Base-by-base conservation (phyloP, 2,797 vertebrate genomes). In the Cuniculus paca region DNA sequence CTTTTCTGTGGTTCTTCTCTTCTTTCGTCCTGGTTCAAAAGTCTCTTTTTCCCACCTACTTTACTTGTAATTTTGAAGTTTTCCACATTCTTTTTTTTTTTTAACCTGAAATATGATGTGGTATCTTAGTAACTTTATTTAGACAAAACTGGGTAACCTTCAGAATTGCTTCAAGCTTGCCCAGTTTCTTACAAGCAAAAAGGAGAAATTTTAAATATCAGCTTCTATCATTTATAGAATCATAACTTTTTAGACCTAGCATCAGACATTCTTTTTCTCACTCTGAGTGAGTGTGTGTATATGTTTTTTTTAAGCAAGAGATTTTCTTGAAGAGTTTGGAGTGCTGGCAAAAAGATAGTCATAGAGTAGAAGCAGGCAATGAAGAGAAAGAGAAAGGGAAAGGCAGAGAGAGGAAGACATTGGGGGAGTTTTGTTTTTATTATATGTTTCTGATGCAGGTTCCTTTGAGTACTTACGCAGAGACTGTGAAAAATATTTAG, bases 171-270 rank as follows among this genome's bases (percentile, higher is more conserved):
- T 78, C 34, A 81, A 87, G 70, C 54, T 72, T 61, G 28, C 24
- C 36, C 4, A 34, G 9, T 36, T 45, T 89, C 77, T 95, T 52
- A 58, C 52, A 89, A 95, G 81, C 80, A 68, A 77, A 94, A 96
- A 97, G 89, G 36, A 77, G 13, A 90, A 56, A 86, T 93, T 95
- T 96, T 95, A 93, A 96, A 87, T 91, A 94, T 95, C 58, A 96
- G 45, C 2, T 89, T 94, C 50, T 84, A 82, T 95, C 86, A 83
- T 88, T 91, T 93, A 95, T 68, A 81, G 48, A 95, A 85, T 94
- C 60, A 90, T 85, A 90, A 65, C 81, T 92, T 75, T 95, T 90
- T 96, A 92, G 82, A 95, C n/a, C 70, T 80, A 74, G 54, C 7
- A 3, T 7, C 68, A 61, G 75, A 75, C 20, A 95, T 84, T 52